phyloP scores from a whole-genome alignment of 1,140 invertebrate species.

The Ceratina japonica region DNA sequence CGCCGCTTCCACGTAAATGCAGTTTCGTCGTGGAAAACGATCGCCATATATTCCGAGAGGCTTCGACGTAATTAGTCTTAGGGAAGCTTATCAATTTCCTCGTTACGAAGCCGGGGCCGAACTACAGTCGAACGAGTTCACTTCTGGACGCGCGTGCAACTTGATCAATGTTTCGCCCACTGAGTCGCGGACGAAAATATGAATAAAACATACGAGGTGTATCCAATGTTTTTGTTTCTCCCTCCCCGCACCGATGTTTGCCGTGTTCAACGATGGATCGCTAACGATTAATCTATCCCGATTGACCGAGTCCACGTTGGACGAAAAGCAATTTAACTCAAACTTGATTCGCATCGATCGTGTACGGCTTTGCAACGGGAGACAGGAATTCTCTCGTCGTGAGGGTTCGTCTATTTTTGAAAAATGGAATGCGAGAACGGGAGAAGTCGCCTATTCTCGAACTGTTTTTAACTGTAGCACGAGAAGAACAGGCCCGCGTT shows the following conservation, averaged over 20 bases:
- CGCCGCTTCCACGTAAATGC: background rate
- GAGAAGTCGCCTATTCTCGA: background rate
- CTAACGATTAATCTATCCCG: background rate
- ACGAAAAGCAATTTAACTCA: background rate
- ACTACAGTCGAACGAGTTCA: too few relatives aligned
- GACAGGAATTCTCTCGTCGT: background rate
- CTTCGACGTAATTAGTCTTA: slow-evolving; percentile 5
- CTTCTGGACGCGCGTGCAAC: too few relatives aligned
- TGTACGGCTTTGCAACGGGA: too few relatives aligned
- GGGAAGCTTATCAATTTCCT: slow-evolving; percentile 19
- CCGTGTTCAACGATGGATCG: background rate
- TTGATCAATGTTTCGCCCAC: too few relatives aligned
- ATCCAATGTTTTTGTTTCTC: too few relatives aligned
- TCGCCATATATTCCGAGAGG: slow-evolving; percentile 11
- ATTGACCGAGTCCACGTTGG: background rate
- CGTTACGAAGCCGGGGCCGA: too few relatives aligned
- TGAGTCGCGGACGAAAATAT: too few relatives aligned
- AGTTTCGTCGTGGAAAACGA: background rate
- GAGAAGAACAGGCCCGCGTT: background rate
- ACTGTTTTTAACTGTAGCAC: background rate
- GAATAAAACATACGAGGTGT: too few relatives aligned
- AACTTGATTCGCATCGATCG: background rate
- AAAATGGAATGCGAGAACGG: background rate
- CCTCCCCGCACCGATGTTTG: too few relatives aligned
- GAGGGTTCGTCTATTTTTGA: too few relatives aligned